Evolutionary conservation across 1,140 invertebrate genomes (phyloP).

Genomic region (Bicyclus anynana): DNA sequence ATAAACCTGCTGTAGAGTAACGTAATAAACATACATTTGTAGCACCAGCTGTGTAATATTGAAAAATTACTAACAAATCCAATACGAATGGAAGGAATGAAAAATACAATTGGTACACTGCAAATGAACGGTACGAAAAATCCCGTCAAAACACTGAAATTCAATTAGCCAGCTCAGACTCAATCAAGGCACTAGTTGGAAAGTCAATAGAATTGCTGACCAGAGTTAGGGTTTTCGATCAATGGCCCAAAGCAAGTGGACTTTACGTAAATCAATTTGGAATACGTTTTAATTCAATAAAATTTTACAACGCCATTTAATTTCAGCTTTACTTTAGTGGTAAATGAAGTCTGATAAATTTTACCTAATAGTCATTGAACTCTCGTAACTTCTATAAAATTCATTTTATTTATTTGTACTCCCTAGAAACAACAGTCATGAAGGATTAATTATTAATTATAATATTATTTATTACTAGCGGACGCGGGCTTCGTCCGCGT

Average conservation of each 20-base stretch:
- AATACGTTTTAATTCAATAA: neutral
- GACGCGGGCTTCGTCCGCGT: too few relatives aligned
- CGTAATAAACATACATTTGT: too few relatives aligned
- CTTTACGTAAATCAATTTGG: neutral
- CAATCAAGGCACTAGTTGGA: constrained; percentile 22
- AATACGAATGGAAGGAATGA: neutral
- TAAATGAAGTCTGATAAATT: too few relatives aligned
- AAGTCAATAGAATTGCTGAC: constrained; percentile 28
- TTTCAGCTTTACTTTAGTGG: neutral
- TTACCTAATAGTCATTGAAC: too few relatives aligned
- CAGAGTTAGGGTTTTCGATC: constrained; percentile 18
- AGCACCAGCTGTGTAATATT: too few relatives aligned
- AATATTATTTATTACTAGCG: too few relatives aligned
- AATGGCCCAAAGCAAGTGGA: constrained; percentile 22
- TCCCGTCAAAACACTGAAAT: constrained; percentile 24
- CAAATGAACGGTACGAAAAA: constrained; percentile 19
- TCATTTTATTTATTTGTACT: too few relatives aligned
- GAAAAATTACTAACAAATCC: too few relatives aligned
- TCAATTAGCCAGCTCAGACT: constrained; percentile 24
- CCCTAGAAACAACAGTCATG: too few relatives aligned
- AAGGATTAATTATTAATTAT: too few relatives aligned
- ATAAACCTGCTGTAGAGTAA: too few relatives aligned
- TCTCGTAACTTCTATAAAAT: too few relatives aligned
- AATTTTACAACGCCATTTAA: neutral
- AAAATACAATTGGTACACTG: neutral